phyloP scores from a whole-genome alignment of 2,888 invertebrate species.

The Ceriagrion tenellum region DNA sequence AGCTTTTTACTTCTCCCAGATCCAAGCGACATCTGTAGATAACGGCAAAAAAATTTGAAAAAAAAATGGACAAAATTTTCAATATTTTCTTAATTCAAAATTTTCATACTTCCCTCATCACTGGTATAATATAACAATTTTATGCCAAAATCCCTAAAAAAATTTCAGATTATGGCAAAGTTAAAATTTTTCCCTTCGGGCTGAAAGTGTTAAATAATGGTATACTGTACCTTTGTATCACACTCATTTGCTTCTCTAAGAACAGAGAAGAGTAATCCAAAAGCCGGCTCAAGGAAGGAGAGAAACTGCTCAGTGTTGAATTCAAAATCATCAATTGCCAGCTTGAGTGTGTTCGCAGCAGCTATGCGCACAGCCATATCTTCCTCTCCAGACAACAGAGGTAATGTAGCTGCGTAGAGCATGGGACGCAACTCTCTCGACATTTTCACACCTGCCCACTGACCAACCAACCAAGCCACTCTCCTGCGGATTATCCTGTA shows the following conservation, averaged over 20 bases:
- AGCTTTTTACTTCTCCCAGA: too few species aligned
- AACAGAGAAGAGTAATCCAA: constrained; percentile 89
- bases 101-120: too few species aligned
- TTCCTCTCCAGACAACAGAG: constrained; percentile 86
- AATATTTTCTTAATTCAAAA: too few species aligned
- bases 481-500: constrained; percentile 91
- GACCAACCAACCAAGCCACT: constrained; percentile 91
- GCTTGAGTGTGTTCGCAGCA: constrained; percentile 90
- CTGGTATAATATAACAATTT: too few species aligned
- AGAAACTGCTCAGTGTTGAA: constrained; percentile 92
- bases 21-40: too few species aligned
- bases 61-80: too few species aligned
- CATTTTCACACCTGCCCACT: constrained; percentile 87
- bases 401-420: constrained; percentile 88
- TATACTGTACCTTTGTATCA: constrained; percentile 89
- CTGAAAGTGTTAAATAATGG: too few species aligned
- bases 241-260: constrained; percentile 93
- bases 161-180: too few species aligned
- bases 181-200: too few species aligned
- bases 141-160: too few species aligned
- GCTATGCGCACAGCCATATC: constrained; percentile 94
- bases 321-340: constrained; percentile 94
- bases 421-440: constrained; percentile 88
- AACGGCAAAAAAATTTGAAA: too few species aligned
- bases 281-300: constrained; percentile 89